A percentile compares a stretch with the other conserved stretches of the same genome.
phyloP scores from a whole-genome alignment of 2,113 vertebrate genomes.

The Mirza zaza region DNA sequence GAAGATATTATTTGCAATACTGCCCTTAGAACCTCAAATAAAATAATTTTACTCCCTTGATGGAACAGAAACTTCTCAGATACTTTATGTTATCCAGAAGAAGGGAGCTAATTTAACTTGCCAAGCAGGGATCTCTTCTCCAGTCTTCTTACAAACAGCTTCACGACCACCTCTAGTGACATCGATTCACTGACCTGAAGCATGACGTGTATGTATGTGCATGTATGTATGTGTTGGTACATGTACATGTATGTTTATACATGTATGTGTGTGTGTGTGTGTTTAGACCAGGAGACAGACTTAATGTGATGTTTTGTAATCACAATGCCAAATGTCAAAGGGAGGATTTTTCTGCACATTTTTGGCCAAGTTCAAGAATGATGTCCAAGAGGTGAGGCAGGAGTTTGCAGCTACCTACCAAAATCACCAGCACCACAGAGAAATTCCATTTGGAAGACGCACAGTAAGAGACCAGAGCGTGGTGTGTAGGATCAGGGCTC shows the following conservation, averaged over 20 bases:
- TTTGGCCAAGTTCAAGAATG: background rate
- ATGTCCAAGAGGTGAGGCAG: background rate
- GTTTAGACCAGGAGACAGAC: background rate
- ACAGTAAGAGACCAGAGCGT: rapidly evolving
- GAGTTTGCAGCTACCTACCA: rapidly evolving
- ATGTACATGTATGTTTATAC: too few species aligned
- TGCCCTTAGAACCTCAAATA: background rate
- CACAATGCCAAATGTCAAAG: background rate
- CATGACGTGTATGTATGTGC: background rate
- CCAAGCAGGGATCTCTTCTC: rapidly evolving
- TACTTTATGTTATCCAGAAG: background rate
- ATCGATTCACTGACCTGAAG: background rate
- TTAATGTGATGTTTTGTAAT: background rate
- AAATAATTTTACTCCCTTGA: background rate
- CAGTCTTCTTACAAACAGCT: background rate
- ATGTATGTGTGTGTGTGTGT: background rate
- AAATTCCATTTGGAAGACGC: background rate
- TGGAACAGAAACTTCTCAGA: background rate
- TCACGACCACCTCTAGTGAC: background rate
- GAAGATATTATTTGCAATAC: background rate
- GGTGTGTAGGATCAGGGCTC: rapidly evolving
- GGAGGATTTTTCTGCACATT: background rate
- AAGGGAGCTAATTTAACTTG: background rate
- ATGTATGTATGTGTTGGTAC: background rate
- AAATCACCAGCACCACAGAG: too few species aligned